phyloP scores from a whole-genome alignment of 2,113 vertebrate species.

The Empidonax traillii region DNA sequence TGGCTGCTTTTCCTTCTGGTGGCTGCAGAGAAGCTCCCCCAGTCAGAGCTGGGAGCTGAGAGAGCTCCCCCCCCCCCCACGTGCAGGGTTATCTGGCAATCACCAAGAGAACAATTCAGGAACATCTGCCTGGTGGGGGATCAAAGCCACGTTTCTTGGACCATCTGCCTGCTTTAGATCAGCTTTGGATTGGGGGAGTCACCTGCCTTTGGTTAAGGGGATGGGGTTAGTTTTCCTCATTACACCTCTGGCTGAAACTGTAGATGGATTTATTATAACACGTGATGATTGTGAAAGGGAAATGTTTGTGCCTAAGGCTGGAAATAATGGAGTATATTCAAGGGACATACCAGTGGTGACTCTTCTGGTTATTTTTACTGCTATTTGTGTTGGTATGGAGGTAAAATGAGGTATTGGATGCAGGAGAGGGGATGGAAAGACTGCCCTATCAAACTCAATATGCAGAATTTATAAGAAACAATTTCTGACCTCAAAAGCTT shows the following conservation, averaged over 20 bases:
- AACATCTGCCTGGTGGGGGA: conserved; percentile 14
- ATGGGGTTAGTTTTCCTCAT: background rate
- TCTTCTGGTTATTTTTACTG: background rate
- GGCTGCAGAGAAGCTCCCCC: background rate
- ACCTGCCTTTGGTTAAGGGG: background rate
- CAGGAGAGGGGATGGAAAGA: background rate
- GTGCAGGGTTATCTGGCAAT: conserved; percentile 15
- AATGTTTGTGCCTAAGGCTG: background rate
- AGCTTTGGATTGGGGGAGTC: background rate
- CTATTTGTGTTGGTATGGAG: background rate
- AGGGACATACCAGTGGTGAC: background rate
- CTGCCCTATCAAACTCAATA: background rate
- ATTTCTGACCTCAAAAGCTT: background rate
- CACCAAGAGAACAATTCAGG: background rate
- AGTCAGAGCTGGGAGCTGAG: background rate
- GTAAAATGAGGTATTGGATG: background rate
- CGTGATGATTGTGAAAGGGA: background rate
- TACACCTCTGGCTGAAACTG: background rate
- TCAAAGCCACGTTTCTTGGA: background rate
- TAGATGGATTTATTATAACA: background rate
- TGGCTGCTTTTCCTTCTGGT: background rate
- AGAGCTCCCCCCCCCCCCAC: background rate
- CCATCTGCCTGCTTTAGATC: conserved; percentile 13
- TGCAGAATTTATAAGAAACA: background rate
- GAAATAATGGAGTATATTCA: background rate